Evolutionary conservation across 1,140 invertebrate genomes (phyloP).

Genomic region (Cydia fagiglandana): DNA sequence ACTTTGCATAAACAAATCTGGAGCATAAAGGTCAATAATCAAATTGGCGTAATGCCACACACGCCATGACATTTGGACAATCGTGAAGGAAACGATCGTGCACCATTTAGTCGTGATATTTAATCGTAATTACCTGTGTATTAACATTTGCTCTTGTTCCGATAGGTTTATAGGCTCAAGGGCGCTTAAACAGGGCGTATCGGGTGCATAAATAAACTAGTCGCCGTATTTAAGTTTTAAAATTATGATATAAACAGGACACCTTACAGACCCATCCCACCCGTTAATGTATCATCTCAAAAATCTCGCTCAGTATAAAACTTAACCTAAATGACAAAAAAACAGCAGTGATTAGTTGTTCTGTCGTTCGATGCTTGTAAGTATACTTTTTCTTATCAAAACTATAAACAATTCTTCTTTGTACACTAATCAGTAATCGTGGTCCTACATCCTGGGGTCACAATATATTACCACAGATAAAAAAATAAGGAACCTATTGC

Average conservation of each 20-base stretch:
- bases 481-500: conserved; percentile 29
- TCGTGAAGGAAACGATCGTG: conserved; percentile 26
- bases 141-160: conserved; percentile 20
- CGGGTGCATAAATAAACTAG: background rate
- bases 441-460: conserved; percentile 21
- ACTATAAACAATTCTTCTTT: conserved; percentile 3
- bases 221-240: background rate
- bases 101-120: conserved; percentile 29
- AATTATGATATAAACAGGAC: background rate
- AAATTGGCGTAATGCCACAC: conserved; percentile 19
- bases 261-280: too few species aligned
- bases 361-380: background rate
- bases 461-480: conserved; percentile 18
- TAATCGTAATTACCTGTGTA: conserved; percentile 10
- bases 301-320: background rate
- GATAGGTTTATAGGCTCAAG: background rate
- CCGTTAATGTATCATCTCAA: background rate
- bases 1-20: conserved; percentile 8
- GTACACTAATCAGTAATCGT: conserved; percentile 7
- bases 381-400: background rate
- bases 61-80: conserved; percentile 22
- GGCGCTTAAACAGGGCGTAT: background rate
- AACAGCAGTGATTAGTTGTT: background rate
- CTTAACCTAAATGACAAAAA: background rate
- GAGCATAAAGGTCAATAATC: conserved; percentile 10